phyloP scores from a whole-genome alignment of 2,797 vertebrate species.

The Potorous gilbertii region DNA sequence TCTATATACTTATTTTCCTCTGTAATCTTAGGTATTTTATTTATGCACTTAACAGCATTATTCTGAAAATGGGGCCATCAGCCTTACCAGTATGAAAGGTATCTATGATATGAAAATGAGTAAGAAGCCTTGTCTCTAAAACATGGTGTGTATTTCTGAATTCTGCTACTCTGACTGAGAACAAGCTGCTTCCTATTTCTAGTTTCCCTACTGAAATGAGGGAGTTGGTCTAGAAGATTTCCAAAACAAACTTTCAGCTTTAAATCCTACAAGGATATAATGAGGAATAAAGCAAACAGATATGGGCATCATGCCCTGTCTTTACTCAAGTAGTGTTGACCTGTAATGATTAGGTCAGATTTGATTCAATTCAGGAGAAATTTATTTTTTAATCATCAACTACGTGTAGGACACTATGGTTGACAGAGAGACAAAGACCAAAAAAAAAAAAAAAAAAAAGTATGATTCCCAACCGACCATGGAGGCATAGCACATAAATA shows the following conservation, averaged over 20 bases:
- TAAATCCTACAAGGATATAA: constrained; percentile 12
- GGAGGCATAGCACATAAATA: neutral
- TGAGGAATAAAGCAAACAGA: neutral
- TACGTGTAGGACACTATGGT: neutral
- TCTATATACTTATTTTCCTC: neutral
- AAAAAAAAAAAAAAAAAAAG: too few relatives aligned
- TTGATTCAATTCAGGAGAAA: constrained; percentile 1
- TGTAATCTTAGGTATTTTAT: neutral
- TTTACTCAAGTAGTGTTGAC: constrained; percentile 32
- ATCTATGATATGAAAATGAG: neutral
- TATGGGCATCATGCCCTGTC: neutral
- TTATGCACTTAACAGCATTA: neutral
- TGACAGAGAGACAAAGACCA: neutral
- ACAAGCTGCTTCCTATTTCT: neutral
- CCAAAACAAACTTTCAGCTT: neutral
- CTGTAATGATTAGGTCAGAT: constrained; percentile 54
- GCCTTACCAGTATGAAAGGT: neutral
- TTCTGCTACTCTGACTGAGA: neutral
- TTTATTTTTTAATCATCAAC: neutral
- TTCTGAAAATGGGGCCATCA: neutral
- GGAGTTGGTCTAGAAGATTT: neutral
- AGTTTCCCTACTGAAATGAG: neutral
- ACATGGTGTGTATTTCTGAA: neutral
- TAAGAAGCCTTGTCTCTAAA: neutral
- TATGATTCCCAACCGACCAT: neutral